A percentile compares a stretch with the other conserved stretches of the same genome.
phyloP scores from a whole-genome alignment of 2,888 invertebrate genomes.

The Ligdia adustata region DNA sequence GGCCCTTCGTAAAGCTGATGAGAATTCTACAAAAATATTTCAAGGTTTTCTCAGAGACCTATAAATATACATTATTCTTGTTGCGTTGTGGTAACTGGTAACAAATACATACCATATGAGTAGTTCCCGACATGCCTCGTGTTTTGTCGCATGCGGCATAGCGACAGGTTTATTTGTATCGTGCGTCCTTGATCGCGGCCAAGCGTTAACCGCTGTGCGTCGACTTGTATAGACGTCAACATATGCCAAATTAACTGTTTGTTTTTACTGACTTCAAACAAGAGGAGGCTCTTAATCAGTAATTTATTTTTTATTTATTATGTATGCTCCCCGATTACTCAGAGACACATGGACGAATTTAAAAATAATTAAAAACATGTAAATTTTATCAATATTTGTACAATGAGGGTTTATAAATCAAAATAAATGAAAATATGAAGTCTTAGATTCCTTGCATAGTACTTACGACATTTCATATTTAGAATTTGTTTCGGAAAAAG shows the following conservation, averaged over 20 bases:
- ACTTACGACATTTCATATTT: no score
- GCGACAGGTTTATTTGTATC: slow-evolving; percentile 23
- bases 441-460: no score
- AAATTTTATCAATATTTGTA: no score
- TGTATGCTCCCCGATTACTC: no score
- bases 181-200: slow-evolving; percentile 28
- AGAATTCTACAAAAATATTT: slow-evolving; percentile 1
- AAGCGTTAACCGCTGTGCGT: slow-evolving; percentile 5
- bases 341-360: no score
- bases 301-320: not conserved
- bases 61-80: slow-evolving; percentile 3
- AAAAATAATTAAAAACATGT: no score
- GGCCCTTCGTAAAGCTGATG: not conserved
- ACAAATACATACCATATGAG: slow-evolving; percentile 15
- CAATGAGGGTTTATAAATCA: no score
- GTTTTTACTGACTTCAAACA: not conserved
- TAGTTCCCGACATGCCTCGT: slow-evolving; percentile 11
- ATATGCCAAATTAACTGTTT: not conserved
- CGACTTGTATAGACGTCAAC: not conserved
- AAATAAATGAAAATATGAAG: no score
- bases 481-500: no score
- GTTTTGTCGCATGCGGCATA: slow-evolving; percentile 30
- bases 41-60: slow-evolving; percentile 11
- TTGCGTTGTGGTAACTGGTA: slow-evolving; percentile 20
- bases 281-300: no score